phyloP scores from a whole-genome alignment of 2,888 invertebrate species.

The Drosophila macrospina region DNA sequence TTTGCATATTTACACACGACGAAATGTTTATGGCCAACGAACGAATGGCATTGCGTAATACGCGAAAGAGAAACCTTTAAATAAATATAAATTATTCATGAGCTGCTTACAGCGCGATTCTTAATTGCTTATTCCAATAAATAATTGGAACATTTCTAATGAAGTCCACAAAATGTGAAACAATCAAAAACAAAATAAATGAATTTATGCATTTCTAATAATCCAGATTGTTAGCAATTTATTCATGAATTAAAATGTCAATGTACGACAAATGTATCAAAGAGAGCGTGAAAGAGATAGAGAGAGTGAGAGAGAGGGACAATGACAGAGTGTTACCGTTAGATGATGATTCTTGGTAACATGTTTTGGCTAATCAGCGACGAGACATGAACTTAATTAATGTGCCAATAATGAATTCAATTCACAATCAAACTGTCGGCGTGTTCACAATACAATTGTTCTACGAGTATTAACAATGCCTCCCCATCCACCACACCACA shows the following conservation, averaged over 20 bases:
- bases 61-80: slow-evolving; percentile 16
- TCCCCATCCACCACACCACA: background rate
- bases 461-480: slow-evolving; percentile 35
- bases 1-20: slow-evolving; percentile 45
- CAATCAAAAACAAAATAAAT: slow-evolving; percentile 4
- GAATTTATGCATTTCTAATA: slow-evolving; percentile 25
- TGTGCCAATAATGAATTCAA: slow-evolving; percentile 59
- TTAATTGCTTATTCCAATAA: slow-evolving; percentile 54
- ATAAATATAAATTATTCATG: slow-evolving; percentile 44
- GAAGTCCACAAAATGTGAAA: slow-evolving; percentile 17
- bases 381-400: slow-evolving; percentile 56
- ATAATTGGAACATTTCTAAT: slow-evolving; percentile 40
- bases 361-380: slow-evolving; percentile 48
- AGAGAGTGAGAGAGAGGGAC: background rate
- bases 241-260: slow-evolving; percentile 56
- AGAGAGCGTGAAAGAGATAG: background rate
- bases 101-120: slow-evolving; percentile 33
- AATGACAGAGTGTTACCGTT: slow-evolving; percentile 8
- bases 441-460: slow-evolving; percentile 51
- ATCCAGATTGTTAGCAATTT: slow-evolving; percentile 5
- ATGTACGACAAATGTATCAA: slow-evolving; percentile 34
- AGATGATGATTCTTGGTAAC: slow-evolving; percentile 18
- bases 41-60: slow-evolving; percentile 44
- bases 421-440: slow-evolving; percentile 58
- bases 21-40: slow-evolving; percentile 12